Conservation (phyloP, 2,797 vertebrate genomes). For the Phalanger gymnotis region DNA sequence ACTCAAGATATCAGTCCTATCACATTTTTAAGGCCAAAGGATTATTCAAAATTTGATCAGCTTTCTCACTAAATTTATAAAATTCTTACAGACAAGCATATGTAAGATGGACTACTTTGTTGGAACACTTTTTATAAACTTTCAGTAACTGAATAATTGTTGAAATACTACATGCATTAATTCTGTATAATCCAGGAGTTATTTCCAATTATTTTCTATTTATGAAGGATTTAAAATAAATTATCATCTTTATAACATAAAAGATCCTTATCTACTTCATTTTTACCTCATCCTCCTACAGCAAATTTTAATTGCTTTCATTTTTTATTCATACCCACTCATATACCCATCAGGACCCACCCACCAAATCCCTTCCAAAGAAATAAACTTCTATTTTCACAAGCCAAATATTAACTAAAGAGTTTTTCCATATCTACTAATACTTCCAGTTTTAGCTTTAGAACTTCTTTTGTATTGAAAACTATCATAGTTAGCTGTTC, state of each 20-base stretch:
- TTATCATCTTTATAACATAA: slow-evolving; percentile 39
- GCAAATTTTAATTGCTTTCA: slow-evolving; percentile 41
- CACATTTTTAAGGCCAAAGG: slow-evolving; percentile 64
- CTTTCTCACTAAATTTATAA: slow-evolving; percentile 63
- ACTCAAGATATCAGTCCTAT: slow-evolving; percentile 50
- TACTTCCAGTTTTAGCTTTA: slow-evolving; percentile 32
- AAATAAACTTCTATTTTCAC: slow-evolving; percentile 36
- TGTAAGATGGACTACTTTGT: slow-evolving; percentile 52
- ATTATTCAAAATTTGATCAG: slow-evolving; percentile 68
- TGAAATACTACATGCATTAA: slow-evolving; percentile 64
- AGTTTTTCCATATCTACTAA: slow-evolving; percentile 41
- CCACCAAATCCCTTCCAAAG: not conserved
- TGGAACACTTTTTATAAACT: slow-evolving; percentile 63
- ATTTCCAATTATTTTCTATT: slow-evolving; percentile 18
- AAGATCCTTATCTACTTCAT: not conserved
- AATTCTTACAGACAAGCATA: slow-evolving; percentile 53
- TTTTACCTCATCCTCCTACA: slow-evolving; percentile 50
- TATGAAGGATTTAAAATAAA: slow-evolving; percentile 53
- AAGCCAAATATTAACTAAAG: not conserved
- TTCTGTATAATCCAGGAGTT: slow-evolving; percentile 61
- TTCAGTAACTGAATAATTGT: slow-evolving; percentile 61
- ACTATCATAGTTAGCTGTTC: not conserved
- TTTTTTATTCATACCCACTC: slow-evolving; percentile 44
- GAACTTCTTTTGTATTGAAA: slow-evolving; percentile 45
- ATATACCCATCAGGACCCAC: not conserved